Percentiles rank a stretch among this genome's conserved stretches.
These are phyloP conservation scores for Dyspetes luteomarginatus DNA, from an alignment of 2,888 invertebrate genomes.

Conservation along the genomic window DNA sequence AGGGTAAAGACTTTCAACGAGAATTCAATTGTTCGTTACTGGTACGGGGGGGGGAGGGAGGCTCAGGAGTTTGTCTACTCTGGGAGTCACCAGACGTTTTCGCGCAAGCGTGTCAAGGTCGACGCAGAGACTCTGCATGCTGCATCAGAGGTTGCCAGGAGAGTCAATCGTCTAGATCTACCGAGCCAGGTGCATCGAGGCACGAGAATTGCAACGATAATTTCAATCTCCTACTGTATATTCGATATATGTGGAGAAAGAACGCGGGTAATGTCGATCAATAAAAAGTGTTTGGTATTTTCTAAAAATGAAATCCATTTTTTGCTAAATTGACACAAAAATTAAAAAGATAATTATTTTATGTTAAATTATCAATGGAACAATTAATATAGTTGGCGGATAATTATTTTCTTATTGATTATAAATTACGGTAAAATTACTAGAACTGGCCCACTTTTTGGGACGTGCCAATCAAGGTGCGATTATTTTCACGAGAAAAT, in stretches of 20 bases:
- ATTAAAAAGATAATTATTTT: too few relatives aligned
- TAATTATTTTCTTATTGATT: too few relatives aligned
- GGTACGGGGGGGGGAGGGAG: constrained; percentile 51
- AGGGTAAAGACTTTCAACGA: constrained; percentile 2
- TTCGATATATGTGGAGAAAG: constrained; percentile 55
- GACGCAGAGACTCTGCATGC: constrained; percentile 60
- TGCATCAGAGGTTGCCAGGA: constrained; percentile 58
- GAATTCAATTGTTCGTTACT: constrained; percentile 49
- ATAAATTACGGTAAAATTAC: too few relatives aligned
- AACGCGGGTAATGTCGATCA: too few relatives aligned
- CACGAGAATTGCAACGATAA: constrained; percentile 61
- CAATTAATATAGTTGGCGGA: too few relatives aligned
- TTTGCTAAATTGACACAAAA: too few relatives aligned
- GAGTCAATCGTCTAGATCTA: constrained; percentile 62
- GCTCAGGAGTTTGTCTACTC: constrained; percentile 55
- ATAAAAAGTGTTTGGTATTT: too few relatives aligned
- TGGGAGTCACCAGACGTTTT: constrained; percentile 62
- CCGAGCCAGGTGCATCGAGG: constrained; percentile 69
- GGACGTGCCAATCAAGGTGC: too few relatives aligned
- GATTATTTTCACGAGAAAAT: too few relatives aligned
- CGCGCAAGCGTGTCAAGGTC: constrained; percentile 72
- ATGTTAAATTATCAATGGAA: too few relatives aligned
- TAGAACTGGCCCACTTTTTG: too few relatives aligned
- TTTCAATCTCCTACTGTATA: constrained; percentile 52
- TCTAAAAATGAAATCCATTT: too few relatives aligned